These are phyloP conservation scores for Drosophila flavopinicola DNA, from an alignment of 2,888 invertebrate genomes.

Conservation along the genomic window DNA sequence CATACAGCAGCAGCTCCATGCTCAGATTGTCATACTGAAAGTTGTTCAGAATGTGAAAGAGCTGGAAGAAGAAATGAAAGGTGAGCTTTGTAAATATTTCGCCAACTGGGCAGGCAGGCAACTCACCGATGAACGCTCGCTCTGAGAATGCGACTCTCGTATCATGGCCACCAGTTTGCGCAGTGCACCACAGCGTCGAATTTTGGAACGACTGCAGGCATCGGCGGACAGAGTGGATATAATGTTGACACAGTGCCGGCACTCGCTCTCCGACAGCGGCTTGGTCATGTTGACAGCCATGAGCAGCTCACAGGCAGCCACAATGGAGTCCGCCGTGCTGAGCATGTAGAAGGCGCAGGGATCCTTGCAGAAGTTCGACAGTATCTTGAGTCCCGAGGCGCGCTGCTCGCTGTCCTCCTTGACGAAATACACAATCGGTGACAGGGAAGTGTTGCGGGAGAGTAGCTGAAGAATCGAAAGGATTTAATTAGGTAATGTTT, in stretches of 20 bases:
- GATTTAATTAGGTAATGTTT: neutral
- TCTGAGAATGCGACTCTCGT: slow-evolving; percentile 76
- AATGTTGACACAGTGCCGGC: slow-evolving; percentile 82
- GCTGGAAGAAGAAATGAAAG: too few relatives aligned
- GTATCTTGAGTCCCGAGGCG: slow-evolving; percentile 77
- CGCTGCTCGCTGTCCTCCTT: slow-evolving; percentile 81
- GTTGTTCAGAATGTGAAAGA: slow-evolving; percentile 84
- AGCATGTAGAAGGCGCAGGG: slow-evolving; percentile 75
- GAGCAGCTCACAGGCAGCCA: slow-evolving; percentile 82
- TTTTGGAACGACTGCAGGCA: slow-evolving; percentile 84
- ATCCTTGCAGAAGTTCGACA: slow-evolving; percentile 83
- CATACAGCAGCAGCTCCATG: slow-evolving; percentile 85
- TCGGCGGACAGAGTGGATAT: slow-evolving; percentile 82
- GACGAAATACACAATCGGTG: slow-evolving; percentile 81
- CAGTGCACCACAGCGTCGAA: slow-evolving; percentile 83
- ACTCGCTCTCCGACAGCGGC: slow-evolving; percentile 79
- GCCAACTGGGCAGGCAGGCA: too few relatives aligned
- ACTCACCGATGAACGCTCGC: slow-evolving; percentile 80
- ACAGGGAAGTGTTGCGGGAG: slow-evolving; percentile 70
- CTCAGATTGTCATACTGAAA: slow-evolving; percentile 85
- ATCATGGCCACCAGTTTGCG: slow-evolving; percentile 81
- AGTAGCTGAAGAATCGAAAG: slow-evolving; percentile 20
- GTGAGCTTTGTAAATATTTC: too few relatives aligned
- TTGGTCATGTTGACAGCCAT: slow-evolving; percentile 75
- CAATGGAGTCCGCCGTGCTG: slow-evolving; percentile 82